Evolutionary conservation across 1,140 invertebrate species (phyloP).

Genomic region (Neuroterus valhalla): DNA sequence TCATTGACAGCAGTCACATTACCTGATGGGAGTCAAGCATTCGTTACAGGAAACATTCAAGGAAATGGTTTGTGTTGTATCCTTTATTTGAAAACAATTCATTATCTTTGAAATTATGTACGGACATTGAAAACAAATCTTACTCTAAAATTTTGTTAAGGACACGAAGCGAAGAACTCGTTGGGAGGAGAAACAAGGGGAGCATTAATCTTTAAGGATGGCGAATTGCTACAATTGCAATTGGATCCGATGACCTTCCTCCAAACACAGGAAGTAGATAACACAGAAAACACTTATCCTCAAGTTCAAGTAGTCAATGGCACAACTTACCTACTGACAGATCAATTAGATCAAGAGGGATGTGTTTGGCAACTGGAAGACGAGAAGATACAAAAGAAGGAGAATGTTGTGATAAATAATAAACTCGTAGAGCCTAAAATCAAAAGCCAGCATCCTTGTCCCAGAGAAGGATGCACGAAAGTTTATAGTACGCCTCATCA

Average conservation of each 20-base stretch:
- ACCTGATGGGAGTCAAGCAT: slow-evolving; percentile 69
- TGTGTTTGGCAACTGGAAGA: slow-evolving; percentile 60
- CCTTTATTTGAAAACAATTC: background rate
- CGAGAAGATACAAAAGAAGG: slow-evolving; percentile 57
- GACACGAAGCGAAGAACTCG: slow-evolving; percentile 40
- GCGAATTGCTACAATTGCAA: slow-evolving; percentile 60
- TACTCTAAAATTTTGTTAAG: slow-evolving; percentile 36
- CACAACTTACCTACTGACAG: slow-evolving; percentile 62
- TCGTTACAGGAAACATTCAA: slow-evolving; percentile 58
- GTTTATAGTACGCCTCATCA: slow-evolving; percentile 78
- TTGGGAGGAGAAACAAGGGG: slow-evolving; percentile 39
- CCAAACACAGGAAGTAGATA: slow-evolving; percentile 46
- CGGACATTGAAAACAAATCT: background rate
- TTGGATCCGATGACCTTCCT: slow-evolving; percentile 54
- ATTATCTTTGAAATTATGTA: background rate
- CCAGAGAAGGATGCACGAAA: slow-evolving; percentile 75
- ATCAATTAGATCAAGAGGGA: slow-evolving; percentile 53
- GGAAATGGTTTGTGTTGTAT: slow-evolving; percentile 53
- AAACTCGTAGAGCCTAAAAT: slow-evolving; percentile 47
- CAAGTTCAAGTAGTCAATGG: slow-evolving; percentile 64
- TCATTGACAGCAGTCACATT: slow-evolving; percentile 66
- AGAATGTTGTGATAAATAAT: slow-evolving; percentile 56
- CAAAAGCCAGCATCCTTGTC: slow-evolving; percentile 68
- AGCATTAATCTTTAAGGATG: slow-evolving; percentile 50
- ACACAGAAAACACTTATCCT: slow-evolving; percentile 53